Percentiles rank a stretch among this genome's conserved stretches.
Conservation (phyloP, 2,113 vertebrate species). For the Hemiprocne comata region DNA sequence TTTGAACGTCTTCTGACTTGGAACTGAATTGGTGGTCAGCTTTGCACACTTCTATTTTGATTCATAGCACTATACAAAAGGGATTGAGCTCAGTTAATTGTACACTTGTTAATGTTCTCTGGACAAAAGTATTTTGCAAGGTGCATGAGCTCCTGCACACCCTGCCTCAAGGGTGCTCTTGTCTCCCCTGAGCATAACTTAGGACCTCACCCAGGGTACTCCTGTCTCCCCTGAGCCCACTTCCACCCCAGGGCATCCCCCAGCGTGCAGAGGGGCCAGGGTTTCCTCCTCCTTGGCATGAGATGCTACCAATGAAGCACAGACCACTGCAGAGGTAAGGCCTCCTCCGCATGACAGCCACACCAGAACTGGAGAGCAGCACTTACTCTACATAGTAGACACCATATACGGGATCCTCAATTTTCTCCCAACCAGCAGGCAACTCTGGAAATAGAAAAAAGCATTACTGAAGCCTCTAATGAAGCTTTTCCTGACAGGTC, state of each 20-base stretch:
- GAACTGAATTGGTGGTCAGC: not conserved
- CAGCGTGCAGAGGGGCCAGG: not conserved
- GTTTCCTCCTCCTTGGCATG: not conserved
- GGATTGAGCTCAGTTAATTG: not conserved
- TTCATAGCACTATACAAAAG: fast-evolving
- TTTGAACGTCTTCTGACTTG: not conserved
- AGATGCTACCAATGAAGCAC: not conserved
- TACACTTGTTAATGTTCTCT: not conserved
- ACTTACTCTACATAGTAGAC: constrained; percentile 99
- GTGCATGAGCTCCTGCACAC: not conserved
- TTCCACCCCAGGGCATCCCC: fast-evolving
- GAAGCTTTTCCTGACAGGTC: not conserved
- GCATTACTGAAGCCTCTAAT: constrained; percentile 4
- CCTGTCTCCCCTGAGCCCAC: not conserved
- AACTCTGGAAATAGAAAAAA: constrained; percentile 84
- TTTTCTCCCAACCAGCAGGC: constrained; percentile 98
- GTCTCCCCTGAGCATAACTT: not conserved
- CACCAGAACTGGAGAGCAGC: not conserved
- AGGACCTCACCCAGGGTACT: not conserved
- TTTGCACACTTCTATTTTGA: not conserved
- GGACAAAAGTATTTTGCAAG: not conserved
- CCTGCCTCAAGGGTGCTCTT: not conserved
- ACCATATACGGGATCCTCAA: constrained; percentile 97
- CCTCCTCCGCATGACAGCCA: not conserved
- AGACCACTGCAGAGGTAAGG: not conserved